A percentile compares a stretch with the other conserved stretches of the same genome.
These are phyloP conservation scores for Harpalus rubripes DNA, from an alignment of 2,888 invertebrate genomes.

Conservation along the genomic window DNA sequence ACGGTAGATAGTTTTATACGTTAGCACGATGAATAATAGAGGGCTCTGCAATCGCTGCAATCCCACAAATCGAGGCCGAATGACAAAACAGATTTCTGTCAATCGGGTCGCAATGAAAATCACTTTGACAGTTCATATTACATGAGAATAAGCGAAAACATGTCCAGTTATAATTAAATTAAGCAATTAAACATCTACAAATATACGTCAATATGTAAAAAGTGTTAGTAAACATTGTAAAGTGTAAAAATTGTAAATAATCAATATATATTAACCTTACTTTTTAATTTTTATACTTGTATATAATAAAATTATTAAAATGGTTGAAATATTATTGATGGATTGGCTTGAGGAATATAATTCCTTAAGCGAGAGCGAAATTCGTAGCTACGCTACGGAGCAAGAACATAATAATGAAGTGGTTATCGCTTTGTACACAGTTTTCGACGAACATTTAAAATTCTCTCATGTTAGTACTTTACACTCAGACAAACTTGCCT, in stretches of 20 bases:
- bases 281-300: conserved; percentile 60
- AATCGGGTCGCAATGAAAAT: conserved; percentile 24
- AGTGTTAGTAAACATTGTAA: conserved; percentile 31
- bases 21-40: background rate
- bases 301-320: conserved; percentile 70
- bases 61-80: conserved; percentile 15
- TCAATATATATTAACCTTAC: conserved; percentile 65
- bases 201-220: conserved; percentile 56
- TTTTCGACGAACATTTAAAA: conserved; percentile 85
- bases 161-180: conserved; percentile 57
- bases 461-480: conserved; percentile 77
- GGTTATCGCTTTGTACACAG: conserved; percentile 88
- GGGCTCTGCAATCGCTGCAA: background rate
- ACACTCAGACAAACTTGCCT: background rate
- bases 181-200: conserved; percentile 54
- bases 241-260: conserved; percentile 66
- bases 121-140: conserved; percentile 61
- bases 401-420: conserved; percentile 91
- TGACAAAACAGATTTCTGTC: conserved; percentile 63
- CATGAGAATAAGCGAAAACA: conserved; percentile 36
- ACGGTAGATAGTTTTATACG: too few species aligned
- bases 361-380: conserved; percentile 85
- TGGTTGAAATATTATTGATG: conserved; percentile 81
- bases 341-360: conserved; percentile 92
- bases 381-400: conserved; percentile 88